Percentiles rank a stretch among this genome's conserved stretches.
phyloP scores from a whole-genome alignment of 2,888 invertebrate species.

The Imbricaverruca yamaguchii region DNA sequence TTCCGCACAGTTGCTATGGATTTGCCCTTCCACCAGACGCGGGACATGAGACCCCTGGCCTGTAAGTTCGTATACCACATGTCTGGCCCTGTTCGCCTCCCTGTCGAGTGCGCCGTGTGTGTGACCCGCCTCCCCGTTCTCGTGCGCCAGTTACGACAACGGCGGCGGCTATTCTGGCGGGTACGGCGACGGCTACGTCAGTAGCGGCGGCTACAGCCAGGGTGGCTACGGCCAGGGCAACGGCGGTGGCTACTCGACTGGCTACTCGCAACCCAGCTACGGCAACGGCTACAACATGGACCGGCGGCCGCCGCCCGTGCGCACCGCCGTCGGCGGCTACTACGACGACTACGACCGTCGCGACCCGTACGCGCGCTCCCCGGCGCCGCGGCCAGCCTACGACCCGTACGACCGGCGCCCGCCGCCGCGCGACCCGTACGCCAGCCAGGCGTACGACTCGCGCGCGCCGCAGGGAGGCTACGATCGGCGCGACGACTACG shows the following conservation, averaged over 20 bases:
- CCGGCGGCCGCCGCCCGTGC: slow-evolving; percentile 22
- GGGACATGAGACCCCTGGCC: no score
- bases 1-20: no score
- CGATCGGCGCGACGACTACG: slow-evolving; percentile 33
- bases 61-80: no score
- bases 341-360: slow-evolving; percentile 33
- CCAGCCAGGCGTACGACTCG: slow-evolving; percentile 31
- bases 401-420: slow-evolving; percentile 35
- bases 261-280: background rate
- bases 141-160: background rate
- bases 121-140: no score
- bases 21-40: no score
- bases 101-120: no score
- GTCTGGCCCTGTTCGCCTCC: no score
- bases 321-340: slow-evolving; percentile 29
- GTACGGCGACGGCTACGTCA: background rate
- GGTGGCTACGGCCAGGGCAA: background rate
- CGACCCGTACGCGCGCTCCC: slow-evolving; percentile 34
- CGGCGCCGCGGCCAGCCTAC: slow-evolving; percentile 30
- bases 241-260: background rate
- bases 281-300: slow-evolving; percentile 5
- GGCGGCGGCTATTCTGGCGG: background rate
- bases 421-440: slow-evolving; percentile 29
- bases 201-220: background rate
- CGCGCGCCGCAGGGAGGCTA: slow-evolving; percentile 31